phyloP scores from a whole-genome alignment of 2,113 vertebrate genomes.

The Pipra filicauda region DNA sequence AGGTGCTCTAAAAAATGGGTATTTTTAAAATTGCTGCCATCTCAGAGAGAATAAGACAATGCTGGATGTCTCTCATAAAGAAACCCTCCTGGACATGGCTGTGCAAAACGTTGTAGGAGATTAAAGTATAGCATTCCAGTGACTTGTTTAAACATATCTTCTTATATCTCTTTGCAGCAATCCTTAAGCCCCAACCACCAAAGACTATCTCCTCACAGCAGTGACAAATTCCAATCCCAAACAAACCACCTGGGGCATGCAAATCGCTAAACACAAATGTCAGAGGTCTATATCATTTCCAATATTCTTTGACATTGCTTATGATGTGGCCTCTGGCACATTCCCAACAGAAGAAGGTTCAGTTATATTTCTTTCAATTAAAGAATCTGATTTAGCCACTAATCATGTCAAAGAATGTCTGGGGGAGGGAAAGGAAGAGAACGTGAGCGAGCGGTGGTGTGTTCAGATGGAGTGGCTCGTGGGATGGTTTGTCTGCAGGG shows the following conservation, averaged over 20 bases:
- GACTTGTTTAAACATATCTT: constrained; percentile 59
- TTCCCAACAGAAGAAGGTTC: constrained; percentile 39
- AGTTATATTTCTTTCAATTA: constrained; percentile 54
- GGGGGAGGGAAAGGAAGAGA: constrained; percentile 40
- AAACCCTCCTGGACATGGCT: constrained; percentile 46
- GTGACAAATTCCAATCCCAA: constrained; percentile 28
- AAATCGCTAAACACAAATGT: constrained; percentile 41
- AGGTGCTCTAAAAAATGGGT: not conserved
- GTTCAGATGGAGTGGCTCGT: not conserved
- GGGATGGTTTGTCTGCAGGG: not conserved
- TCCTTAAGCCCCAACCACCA: constrained; percentile 48
- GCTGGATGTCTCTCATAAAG: not conserved
- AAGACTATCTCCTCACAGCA: constrained; percentile 7
- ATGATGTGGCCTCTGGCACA: constrained; percentile 38
- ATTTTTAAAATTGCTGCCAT: not conserved
- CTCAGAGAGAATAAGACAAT: not conserved
- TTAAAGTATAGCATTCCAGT: constrained; percentile 50
- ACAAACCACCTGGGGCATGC: constrained; percentile 20
- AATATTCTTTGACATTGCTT: constrained; percentile 33
- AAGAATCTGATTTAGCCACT: constrained; percentile 47
- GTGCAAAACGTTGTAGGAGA: constrained; percentile 21
- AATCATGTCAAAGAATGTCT: constrained; percentile 60
- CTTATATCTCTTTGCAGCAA: constrained; percentile 39
- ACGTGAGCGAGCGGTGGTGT: not conserved
- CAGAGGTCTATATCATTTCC: constrained; percentile 20